Evolutionary conservation across 2,113 vertebrate genomes (phyloP), one percentile per base, ranked within the genome.

Genomic region (Eurypyga helias): DNA sequence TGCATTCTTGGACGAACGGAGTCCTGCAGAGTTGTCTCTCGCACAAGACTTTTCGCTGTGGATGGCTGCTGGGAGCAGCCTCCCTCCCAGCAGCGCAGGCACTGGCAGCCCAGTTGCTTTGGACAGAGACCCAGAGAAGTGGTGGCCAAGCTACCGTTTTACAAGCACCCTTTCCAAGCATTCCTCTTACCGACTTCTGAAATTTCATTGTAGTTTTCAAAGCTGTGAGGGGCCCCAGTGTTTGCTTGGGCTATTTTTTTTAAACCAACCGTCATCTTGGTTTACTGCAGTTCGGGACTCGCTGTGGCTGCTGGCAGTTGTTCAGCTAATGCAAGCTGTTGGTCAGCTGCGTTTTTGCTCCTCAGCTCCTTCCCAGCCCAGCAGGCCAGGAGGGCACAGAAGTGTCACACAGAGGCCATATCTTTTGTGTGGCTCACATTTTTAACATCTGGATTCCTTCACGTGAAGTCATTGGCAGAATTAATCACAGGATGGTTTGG

Each of bases 1-100:
- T 12, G 24, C 3, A 0, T 57, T 80, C 10, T 2, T 0, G 1
- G 36, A 7, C 34, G 17, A 34, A 6, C 7, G 16, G 70, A 43
- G 19, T 34, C 46, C 57, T 86, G 76, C 36, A 64, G 77, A 36
- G 43, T 28, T 64, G 0, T 20, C 36, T 13, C 6, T 45, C 26
- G 23, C 36, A 36, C 0, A 2, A 43, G 70, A 18, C 43, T 9
- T 8, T 70, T 29, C 55, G 19, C 18, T 0, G 0, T 17, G 43
- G 26, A 10, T 17, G 57, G n/a, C 52, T 70, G 66, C 41, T 33
- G 38, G 61, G 25, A 57, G 20, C 60, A 57, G 48, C 29, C 15
- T 86, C 15, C 28, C 23, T 12, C 6, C 5, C 2, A 15, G 77
- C 45, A 26, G 23, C 8, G 4, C 17, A 34, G 38, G 24, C 34